Conservation (phyloP, 2,113 vertebrate species). For the Callionymus lyra region DNA sequence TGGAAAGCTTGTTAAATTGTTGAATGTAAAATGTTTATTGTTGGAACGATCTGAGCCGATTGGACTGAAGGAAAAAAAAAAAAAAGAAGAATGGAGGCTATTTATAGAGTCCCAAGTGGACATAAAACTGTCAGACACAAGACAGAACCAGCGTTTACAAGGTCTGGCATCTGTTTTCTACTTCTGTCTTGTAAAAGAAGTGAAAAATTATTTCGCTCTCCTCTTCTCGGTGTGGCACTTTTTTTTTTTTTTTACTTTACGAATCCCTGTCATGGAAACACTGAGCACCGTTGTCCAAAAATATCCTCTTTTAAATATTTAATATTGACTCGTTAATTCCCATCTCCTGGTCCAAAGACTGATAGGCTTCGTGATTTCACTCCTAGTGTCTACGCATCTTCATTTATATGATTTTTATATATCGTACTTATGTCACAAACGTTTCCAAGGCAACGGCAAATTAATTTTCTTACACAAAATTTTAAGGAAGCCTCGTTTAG, state of each 20-base stretch:
- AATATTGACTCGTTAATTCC: too few relatives aligned
- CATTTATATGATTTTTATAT: too few relatives aligned
- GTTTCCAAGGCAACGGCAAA: too few relatives aligned
- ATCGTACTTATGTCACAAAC: too few relatives aligned
- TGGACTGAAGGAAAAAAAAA: too few relatives aligned
- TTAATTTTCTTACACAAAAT: too few relatives aligned
- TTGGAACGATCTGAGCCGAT: neutral
- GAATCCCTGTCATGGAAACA: constrained; percentile 5
- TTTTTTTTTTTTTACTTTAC: constrained; percentile 12
- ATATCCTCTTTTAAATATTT: too few relatives aligned
- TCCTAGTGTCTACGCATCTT: too few relatives aligned
- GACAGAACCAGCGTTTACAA: constrained; percentile 25
- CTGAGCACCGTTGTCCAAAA: neutral
- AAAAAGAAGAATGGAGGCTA: neutral
- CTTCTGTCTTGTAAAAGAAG: constrained; percentile 19
- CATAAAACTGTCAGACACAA: constrained; percentile 20
- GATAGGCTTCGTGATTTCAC: too few relatives aligned
- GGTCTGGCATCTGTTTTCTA: constrained; percentile 23
- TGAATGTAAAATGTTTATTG: constrained; percentile 6
- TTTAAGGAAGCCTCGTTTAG: too few relatives aligned
- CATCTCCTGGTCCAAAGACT: too few relatives aligned
- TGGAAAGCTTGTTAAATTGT: constrained; percentile 23
- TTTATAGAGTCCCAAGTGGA: constrained; percentile 9
- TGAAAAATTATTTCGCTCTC: constrained; percentile 5
- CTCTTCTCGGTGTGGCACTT: neutral